Conservation (phyloP, 1,140 invertebrate species). For the Magallana angulata region DNA sequence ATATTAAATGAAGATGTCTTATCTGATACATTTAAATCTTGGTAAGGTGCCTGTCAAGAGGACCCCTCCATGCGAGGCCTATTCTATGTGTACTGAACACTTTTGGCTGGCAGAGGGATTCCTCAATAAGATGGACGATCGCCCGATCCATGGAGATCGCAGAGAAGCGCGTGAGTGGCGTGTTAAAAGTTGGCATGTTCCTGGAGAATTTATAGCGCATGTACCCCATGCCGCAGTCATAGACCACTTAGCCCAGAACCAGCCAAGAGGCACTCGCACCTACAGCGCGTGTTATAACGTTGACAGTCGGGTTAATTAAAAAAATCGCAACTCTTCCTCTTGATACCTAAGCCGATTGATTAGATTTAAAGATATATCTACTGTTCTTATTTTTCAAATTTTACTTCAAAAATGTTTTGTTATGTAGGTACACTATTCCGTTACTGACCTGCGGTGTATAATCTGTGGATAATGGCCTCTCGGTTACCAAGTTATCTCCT, state of each 20-base stretch:
- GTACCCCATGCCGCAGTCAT: constrained; percentile 8
- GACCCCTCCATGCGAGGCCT: background rate
- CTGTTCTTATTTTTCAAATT: too few species aligned
- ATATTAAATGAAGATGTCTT: constrained; percentile 20
- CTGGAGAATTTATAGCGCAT: background rate
- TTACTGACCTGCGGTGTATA: too few species aligned
- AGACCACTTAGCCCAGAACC: background rate
- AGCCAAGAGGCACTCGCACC: too few species aligned
- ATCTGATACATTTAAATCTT: constrained; percentile 26
- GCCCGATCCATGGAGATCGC: background rate
- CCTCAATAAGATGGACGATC: background rate
- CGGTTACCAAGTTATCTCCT: too few species aligned
- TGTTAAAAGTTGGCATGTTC: constrained; percentile 27
- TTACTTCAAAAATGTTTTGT: too few species aligned
- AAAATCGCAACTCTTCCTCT: too few species aligned
- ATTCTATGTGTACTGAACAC: background rate
- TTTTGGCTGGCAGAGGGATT: background rate
- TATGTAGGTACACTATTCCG: too few species aligned
- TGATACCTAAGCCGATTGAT: too few species aligned
- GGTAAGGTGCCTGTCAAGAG: background rate
- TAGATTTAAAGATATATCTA: too few species aligned
- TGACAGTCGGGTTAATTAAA: too few species aligned
- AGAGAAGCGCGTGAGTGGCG: background rate
- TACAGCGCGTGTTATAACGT: too few species aligned
- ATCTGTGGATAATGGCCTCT: too few species aligned